Base-by-base conservation (phyloP, 2,888 invertebrate species). In the Capitulum mitella region DNA sequence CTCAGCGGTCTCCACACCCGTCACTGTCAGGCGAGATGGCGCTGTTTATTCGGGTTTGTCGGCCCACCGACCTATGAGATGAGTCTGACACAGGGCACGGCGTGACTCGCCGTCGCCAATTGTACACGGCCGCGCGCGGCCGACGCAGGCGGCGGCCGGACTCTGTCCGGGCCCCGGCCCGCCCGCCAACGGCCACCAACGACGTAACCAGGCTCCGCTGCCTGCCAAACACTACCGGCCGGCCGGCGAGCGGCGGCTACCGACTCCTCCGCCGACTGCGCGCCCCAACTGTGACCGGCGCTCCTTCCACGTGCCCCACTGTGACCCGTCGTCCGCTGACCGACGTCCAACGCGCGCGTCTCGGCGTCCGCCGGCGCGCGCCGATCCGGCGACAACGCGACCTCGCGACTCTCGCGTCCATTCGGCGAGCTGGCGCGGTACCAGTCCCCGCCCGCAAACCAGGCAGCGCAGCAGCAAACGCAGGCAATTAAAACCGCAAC, bases 11-110 rank as follows among this genome's bases (percentile, higher is more conserved):
- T n/a, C n/a, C n/a, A n/a, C n/a, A n/a, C n/a, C n/a, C n/a, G n/a
- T n/a, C n/a, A n/a, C n/a, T 3, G 51, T 19, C 22, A 3, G 19
- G 58, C 58, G 29, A 70, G 70, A 32, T 32, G 70, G 22, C 70
- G 10, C 22, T 8, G 70, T 70, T 37, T 70, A 70, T 70, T 14
- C 29, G 70, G 29, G 16, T 43, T 26, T 12, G 5, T 22, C 37
- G 37, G 37, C 70, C 70, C 70, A 37, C n/a, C 22, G 16, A 29
- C 29, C 70, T 70, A 70, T 70, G 70, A 70, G 70, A 70, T 70
- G 70, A 37, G 70, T 34, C 37, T 22, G n/a, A n/a, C 22, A 22
- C 54, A 34, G 34, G 54, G 22, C 22, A n/a, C 54, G 19, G 22
- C 34, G 37, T 12, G 37, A 22, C 37, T 5, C 70, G 8, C 37